phyloP scores from a whole-genome alignment of 2,888 invertebrate species.

The Aricia artaxerxes region DNA sequence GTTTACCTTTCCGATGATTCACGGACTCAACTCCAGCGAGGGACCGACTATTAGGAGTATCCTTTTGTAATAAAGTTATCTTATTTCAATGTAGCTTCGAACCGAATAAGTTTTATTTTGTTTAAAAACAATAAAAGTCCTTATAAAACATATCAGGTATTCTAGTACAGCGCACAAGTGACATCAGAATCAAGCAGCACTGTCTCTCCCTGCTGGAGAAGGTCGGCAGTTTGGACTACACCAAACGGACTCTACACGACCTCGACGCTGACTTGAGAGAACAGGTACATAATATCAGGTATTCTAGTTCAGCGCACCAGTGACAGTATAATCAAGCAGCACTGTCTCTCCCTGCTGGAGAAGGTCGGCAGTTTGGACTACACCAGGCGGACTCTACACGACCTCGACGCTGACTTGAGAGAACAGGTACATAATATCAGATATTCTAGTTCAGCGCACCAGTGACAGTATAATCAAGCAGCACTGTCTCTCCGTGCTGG shows the following conservation, averaged over 20 bases:
- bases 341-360: too few species aligned
- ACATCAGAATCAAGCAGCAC: too few species aligned
- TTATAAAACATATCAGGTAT: not conserved
- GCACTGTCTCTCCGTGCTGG: slow-evolving; percentile 12
- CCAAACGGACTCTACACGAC: too few species aligned
- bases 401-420: too few species aligned
- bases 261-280: too few species aligned
- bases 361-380: too few species aligned
- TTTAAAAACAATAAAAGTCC: not conserved
- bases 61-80: not conserved
- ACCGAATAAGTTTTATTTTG: too few species aligned
- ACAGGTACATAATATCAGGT: not conserved
- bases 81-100: too few species aligned
- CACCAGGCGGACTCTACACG: too few species aligned
- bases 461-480: not conserved
- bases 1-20: not conserved
- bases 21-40: not conserved
- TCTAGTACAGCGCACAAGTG: not conserved
- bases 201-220: too few species aligned
- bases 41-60: not conserved
- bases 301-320: not conserved
- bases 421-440: not conserved
- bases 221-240: too few species aligned
- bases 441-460: slow-evolving; percentile 3
- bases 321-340: too few species aligned